These are phyloP conservation scores for Tapirus terrestris DNA, from an alignment of 2,113 vertebrate species.

Conservation along the genomic window DNA sequence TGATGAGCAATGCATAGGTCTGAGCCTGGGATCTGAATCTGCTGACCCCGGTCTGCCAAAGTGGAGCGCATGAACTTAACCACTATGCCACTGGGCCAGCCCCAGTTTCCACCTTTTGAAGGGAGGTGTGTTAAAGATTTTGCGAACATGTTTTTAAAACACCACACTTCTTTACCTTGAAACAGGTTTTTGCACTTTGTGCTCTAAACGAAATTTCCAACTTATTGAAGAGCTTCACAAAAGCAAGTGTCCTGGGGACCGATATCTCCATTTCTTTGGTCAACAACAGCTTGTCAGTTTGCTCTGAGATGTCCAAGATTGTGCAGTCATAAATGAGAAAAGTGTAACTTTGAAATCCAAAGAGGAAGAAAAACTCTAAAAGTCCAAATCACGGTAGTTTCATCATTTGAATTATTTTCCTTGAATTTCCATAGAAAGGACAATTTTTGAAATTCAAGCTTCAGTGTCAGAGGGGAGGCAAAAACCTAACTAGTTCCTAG, in stretches of 20 bases:
- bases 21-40: no score
- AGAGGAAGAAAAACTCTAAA: background rate
- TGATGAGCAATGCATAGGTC: no score
- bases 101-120: background rate
- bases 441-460: background rate
- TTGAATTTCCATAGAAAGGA: background rate
- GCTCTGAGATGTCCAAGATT: background rate
- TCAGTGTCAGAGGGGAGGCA: background rate
- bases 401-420: background rate
- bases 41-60: no score
- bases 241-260: background rate
- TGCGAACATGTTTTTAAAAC: background rate
- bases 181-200: background rate
- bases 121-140: background rate
- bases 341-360: background rate
- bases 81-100: no score
- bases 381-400: background rate
- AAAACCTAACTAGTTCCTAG: background rate
- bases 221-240: background rate
- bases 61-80: no score
- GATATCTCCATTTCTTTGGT: background rate
- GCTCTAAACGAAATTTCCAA: constrained; percentile 35
- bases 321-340: background rate
- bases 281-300: background rate
- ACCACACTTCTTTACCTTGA: background rate